Conservation (phyloP, 2,113 vertebrate genomes). For the Meleagris gallopavo region DNA sequence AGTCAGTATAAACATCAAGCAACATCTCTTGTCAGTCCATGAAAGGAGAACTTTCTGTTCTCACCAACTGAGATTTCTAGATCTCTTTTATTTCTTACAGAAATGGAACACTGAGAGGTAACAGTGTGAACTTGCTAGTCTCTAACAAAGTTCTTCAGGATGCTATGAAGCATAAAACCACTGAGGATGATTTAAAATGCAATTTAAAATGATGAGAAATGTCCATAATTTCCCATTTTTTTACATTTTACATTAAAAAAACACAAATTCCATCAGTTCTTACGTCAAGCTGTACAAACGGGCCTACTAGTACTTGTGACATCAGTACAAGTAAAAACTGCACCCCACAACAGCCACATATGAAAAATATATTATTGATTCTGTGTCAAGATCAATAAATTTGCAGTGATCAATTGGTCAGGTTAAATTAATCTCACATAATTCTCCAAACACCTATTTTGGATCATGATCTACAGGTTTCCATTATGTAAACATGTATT, state of each 20-base stretch:
- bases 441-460: neutral
- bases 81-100: conserved; percentile 27
- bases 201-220: conserved; percentile 27
- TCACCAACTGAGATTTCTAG: conserved; percentile 50
- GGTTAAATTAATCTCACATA: neutral
- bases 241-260: neutral
- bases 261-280: neutral
- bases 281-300: neutral
- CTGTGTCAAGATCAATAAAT: neutral
- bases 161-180: neutral
- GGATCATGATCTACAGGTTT: neutral
- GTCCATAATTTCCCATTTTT: neutral
- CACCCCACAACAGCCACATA: neutral
- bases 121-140: conserved; percentile 22
- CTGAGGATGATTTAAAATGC: neutral
- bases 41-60: conserved; percentile 49
- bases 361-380: neutral
- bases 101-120: conserved; percentile 34
- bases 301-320: neutral
- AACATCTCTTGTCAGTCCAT: neutral
- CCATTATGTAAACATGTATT: neutral
- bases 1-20: conserved; percentile 29
- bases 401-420: neutral
- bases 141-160: conserved; percentile 26
- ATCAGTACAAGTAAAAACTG: neutral